Base-by-base conservation (phyloP, 2,888 invertebrate genomes). In the Nebria salina region DNA sequence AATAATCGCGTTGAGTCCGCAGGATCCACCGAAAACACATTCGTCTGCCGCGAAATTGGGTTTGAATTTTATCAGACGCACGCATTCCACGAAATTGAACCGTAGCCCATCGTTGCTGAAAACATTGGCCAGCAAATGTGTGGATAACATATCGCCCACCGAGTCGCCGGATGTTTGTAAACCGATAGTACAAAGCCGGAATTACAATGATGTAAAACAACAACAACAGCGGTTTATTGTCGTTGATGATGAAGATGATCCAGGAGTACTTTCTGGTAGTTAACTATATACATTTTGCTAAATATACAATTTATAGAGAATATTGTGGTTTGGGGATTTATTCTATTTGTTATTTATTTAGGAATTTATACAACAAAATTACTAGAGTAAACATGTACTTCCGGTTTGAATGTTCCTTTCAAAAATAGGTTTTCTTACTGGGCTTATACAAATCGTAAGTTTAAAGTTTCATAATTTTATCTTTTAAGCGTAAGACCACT, bases 231-330 rank as follows among this genome's bases (percentile, higher is more conserved):
- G 91, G 84, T 9, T 20, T 1, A 4, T 26, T 70, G 26, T 26
- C 9, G 26, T 34, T 70, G 70, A 70, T 8, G 92, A 92, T 85
- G 92, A 91, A 13, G 94, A 94, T 84, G 93, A 93, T 85, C 93
- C 93, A 84, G 93, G 92, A 83, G 91, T 94, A 85, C 94, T 94
- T 90, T 94, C 94, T 86, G 94, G 94, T 94, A 91, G 91, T 90
- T 83, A 81, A 76, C 66, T 43, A 76, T 20, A 20, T 20, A 20
- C 20, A 20, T 43, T 72, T 72, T 74, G 72, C 72, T 66, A 54
- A 34, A 1, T 20, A 34, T 34, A 34, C 5, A 5, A 34, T 34
- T 34, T 34, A 4, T 34, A 34, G 34, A 5, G 5, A 34, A 34
- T 34, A 34, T 34, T 34, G 34, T 34, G 34, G 34, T 34, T 34